phyloP scores from a whole-genome alignment of 1,140 invertebrate species.

The Penaeus vannamei region DNA sequence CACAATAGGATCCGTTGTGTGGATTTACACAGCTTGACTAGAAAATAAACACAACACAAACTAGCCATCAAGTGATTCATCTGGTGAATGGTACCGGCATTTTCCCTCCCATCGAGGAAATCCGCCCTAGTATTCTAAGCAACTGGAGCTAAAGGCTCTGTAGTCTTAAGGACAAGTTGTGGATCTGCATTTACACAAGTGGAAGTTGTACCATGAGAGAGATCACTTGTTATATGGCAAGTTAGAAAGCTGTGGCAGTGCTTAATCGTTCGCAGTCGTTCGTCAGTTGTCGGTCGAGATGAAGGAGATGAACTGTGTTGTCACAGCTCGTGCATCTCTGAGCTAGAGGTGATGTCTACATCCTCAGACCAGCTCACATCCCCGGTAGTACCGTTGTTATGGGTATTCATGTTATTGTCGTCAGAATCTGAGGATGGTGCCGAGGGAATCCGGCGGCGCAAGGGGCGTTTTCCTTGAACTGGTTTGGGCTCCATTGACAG shows the following conservation, averaged over 20 bases:
- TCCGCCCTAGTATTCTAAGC: not conserved
- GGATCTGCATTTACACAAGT: constrained; percentile 10
- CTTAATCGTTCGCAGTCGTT: constrained; percentile 48
- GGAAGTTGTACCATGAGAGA: constrained; percentile 41
- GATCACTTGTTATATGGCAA: constrained; percentile 50
- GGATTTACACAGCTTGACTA: constrained; percentile 46
- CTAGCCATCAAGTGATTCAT: constrained; percentile 41
- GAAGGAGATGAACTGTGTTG: constrained; percentile 33
- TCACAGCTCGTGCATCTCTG: constrained; percentile 51
- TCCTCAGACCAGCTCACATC: constrained; percentile 62
- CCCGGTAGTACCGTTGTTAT: constrained; percentile 42
- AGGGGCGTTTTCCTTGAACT: not conserved
- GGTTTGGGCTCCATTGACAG: constrained; percentile 23
- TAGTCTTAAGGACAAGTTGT: constrained; percentile 18
- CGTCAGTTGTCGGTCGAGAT: constrained; percentile 46
- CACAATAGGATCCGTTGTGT: constrained; percentile 19
- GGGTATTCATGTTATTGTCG: constrained; percentile 47
- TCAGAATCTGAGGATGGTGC: constrained; percentile 58
- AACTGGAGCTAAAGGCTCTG: constrained; percentile 17
- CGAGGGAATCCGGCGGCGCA: constrained; percentile 41
- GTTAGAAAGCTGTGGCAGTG: constrained; percentile 53
- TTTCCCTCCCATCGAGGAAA: not conserved
- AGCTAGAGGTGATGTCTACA: constrained; percentile 54
- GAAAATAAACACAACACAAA: constrained; percentile 50
- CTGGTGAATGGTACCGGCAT: constrained; percentile 23